These are phyloP conservation scores for Anoplopoma fimbria DNA, from an alignment of 2,113 vertebrate genomes.

Conservation along the genomic window DNA sequence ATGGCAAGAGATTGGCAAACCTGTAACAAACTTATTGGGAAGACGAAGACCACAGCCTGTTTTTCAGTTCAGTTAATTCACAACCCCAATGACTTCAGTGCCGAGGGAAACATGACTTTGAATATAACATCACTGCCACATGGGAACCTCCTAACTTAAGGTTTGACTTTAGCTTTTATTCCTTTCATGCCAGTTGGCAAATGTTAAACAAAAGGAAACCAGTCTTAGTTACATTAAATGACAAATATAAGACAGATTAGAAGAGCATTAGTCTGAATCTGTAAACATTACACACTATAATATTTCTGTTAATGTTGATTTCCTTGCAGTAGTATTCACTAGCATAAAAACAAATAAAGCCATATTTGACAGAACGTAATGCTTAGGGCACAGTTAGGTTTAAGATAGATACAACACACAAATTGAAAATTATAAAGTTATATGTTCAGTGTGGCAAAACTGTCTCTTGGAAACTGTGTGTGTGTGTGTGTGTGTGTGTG, in stretches of 20 bases:
- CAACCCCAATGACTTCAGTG: constrained; percentile 59
- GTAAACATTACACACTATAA: neutral
- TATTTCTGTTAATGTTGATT: neutral
- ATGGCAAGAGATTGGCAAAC: constrained; percentile 75
- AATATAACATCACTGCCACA: constrained; percentile 20
- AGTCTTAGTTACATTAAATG: neutral
- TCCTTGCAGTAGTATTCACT: neutral
- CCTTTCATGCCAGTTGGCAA: neutral
- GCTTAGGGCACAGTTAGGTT: neutral
- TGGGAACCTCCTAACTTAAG: constrained; percentile 14
- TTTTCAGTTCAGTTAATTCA: constrained; percentile 69
- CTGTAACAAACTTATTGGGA: constrained; percentile 73
- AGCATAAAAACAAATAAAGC: neutral
- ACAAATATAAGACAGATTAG: neutral
- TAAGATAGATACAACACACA: neutral
- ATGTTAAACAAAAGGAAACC: neutral
- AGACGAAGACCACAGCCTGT: constrained; percentile 57
- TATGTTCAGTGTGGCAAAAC: neutral
- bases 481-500: neutral
- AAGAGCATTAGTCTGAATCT: neutral
- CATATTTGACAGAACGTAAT: neutral
- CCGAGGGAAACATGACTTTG: constrained; percentile 64
- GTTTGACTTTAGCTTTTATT: constrained; percentile 13
- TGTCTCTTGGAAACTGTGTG: no score
- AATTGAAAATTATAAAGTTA: constrained; percentile 6